These are phyloP conservation scores for Leuciscus waleckii DNA, from an alignment of 2,797 vertebrate species.

Conservation along the genomic window DNA sequence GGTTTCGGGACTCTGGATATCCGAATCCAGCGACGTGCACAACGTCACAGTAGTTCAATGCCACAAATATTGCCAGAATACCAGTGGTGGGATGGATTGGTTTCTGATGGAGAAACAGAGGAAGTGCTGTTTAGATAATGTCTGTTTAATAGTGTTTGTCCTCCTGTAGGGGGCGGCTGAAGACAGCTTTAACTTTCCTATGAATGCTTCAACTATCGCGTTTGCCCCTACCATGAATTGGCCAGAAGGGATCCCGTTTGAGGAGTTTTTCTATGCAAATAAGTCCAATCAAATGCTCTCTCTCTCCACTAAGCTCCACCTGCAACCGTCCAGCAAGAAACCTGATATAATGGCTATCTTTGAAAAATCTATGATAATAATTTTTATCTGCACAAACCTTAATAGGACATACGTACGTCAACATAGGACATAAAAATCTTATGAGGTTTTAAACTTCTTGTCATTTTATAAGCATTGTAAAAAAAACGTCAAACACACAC, in stretches of 20 bases:
- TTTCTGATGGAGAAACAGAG: constrained; percentile 71
- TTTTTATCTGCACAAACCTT: neutral
- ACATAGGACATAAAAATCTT: neutral
- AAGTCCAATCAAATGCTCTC: neutral
- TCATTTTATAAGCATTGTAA: neutral
- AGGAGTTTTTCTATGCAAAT: neutral
- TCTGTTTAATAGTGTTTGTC: neutral
- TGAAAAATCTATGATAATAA: neutral
- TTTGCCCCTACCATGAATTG: no score
- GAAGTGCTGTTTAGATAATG: neutral
- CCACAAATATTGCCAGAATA: constrained; percentile 89
- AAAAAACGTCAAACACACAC: neutral
- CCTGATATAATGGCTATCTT: neutral
- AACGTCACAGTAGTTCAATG: constrained; percentile 92
- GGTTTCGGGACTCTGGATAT: constrained; percentile 82
- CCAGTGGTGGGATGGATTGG: constrained; percentile 86
- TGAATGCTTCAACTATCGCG: neutral
- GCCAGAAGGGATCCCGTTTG: no score
- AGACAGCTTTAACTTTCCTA: neutral
- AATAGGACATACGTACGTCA: neutral
- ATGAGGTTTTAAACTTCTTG: neutral
- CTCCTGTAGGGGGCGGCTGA: constrained; percentile 40
- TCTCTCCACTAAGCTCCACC: neutral
- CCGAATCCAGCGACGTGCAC: constrained; percentile 94
- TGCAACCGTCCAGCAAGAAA: neutral